Percentiles rank a stretch among this genome's conserved stretches.
These are phyloP conservation scores for Sus scrofa DNA, from an alignment of 2,113 vertebrate species.

Conservation along the genomic window DNA sequence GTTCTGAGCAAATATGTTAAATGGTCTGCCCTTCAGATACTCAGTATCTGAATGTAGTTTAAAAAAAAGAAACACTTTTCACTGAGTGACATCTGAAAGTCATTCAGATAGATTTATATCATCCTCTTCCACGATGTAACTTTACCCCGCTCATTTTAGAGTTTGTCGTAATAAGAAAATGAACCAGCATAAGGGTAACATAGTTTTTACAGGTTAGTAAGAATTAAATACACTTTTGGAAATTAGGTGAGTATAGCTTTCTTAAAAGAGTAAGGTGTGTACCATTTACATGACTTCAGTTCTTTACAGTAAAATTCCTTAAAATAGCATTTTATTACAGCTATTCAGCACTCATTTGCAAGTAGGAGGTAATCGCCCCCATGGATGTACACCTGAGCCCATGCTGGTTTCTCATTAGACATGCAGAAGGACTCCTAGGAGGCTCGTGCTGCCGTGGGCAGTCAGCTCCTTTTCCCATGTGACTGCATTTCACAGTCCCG, in stretches of 20 bases:
- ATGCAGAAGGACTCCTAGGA: background rate
- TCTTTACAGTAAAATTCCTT: constrained; percentile 16
- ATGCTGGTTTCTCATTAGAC: background rate
- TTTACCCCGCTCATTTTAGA: background rate
- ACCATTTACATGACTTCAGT: background rate
- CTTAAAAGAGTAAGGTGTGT: constrained; percentile 16
- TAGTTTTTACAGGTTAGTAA: background rate
- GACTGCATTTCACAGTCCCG: background rate
- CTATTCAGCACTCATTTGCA: background rate
- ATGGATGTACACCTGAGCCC: background rate
- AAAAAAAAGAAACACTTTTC: background rate
- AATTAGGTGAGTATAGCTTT: background rate
- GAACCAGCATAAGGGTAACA: background rate
- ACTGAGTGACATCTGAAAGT: background rate
- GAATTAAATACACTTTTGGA: background rate
- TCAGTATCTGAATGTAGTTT: background rate
- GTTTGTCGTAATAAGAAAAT: constrained; percentile 25
- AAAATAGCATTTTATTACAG: constrained; percentile 3
- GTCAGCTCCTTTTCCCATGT: background rate
- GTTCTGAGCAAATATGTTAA: background rate
- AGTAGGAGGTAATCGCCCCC: background rate
- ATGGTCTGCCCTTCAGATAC: background rate
- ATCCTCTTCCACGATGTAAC: background rate
- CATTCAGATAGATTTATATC: background rate
- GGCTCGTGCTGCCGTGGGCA: background rate